Conservation (phyloP, 2,113 vertebrate genomes). For the Tilapia sparmanii region DNA sequence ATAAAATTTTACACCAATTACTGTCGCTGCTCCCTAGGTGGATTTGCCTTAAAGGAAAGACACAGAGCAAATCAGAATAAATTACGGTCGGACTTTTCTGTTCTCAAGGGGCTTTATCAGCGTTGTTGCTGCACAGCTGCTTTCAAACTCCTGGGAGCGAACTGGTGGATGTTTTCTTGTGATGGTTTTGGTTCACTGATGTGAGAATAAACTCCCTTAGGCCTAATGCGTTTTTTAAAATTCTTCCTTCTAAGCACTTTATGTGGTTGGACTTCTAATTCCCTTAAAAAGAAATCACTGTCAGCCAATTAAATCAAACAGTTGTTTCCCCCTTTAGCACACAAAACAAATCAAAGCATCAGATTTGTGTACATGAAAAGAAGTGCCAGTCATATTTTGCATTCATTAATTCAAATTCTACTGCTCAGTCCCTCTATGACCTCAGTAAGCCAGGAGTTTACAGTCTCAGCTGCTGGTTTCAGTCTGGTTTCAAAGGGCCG, state of each 20-base stretch:
- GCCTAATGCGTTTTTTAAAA: neutral
- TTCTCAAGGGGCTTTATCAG: neutral
- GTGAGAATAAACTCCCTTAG: neutral
- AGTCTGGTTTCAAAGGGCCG: neutral
- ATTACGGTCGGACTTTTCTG: neutral
- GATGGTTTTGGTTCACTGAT: neutral
- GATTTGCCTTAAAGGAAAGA: neutral
- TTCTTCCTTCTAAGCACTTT: rapidly evolving
- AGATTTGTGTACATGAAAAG: neutral
- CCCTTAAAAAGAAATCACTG: neutral
- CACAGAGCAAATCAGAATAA: neutral
- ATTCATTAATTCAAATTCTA: rapidly evolving
- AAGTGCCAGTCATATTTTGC: neutral
- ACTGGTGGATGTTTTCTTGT: neutral
- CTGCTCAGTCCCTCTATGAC: neutral
- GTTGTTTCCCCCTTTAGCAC: neutral
- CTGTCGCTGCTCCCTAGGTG: neutral
- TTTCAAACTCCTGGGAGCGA: neutral
- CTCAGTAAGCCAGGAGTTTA: neutral
- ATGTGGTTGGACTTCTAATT: neutral
- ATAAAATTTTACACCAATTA: neutral
- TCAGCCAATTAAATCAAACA: neutral
- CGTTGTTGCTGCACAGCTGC: neutral
- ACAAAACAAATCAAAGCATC: neutral
- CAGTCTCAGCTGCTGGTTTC: neutral